These are phyloP conservation scores for Megamerina dolium DNA, from an alignment of 2,888 invertebrate genomes.

Conservation along the genomic window DNA sequence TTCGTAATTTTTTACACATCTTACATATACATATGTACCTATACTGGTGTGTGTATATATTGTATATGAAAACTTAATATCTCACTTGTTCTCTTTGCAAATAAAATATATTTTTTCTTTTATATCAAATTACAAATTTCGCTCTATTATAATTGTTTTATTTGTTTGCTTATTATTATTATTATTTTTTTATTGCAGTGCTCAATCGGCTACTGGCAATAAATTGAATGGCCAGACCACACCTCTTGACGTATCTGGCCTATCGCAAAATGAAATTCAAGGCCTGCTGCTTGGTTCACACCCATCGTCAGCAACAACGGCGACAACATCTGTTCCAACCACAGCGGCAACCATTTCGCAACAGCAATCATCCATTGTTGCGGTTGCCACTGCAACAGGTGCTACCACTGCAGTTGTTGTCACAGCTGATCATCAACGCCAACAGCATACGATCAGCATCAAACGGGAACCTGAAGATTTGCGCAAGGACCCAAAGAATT, in stretches of 20 bases:
- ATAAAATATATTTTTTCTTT: too few relatives aligned
- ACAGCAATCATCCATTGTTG: constrained; percentile 43
- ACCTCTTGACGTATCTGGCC: constrained; percentile 51
- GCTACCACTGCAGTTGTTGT: constrained; percentile 40
- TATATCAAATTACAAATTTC: too few relatives aligned
- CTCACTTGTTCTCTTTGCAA: constrained; percentile 5
- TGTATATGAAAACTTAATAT: background rate
- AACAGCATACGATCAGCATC: constrained; percentile 46
- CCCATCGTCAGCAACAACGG: constrained; percentile 44
- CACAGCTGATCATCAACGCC: constrained; percentile 37
- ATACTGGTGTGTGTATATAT: background rate
- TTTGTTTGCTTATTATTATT: constrained; percentile 12
- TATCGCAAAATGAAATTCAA: constrained; percentile 52
- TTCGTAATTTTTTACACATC: constrained; percentile 2
- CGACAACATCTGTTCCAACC: constrained; percentile 28
- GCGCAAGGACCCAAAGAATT: constrained; percentile 50
- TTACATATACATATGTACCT: background rate
- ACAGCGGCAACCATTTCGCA: constrained; percentile 27
- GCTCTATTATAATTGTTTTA: constrained; percentile 10
- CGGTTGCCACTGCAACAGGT: constrained; percentile 37
- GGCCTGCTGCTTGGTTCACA: constrained; percentile 51
- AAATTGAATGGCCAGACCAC: constrained; percentile 51
- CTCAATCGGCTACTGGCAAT: constrained; percentile 41
- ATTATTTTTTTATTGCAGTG: constrained; percentile 31
- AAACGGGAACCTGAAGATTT: constrained; percentile 51